Conservation (phyloP, 2,797 vertebrate genomes). For the Scyliorhinus canicula region DNA sequence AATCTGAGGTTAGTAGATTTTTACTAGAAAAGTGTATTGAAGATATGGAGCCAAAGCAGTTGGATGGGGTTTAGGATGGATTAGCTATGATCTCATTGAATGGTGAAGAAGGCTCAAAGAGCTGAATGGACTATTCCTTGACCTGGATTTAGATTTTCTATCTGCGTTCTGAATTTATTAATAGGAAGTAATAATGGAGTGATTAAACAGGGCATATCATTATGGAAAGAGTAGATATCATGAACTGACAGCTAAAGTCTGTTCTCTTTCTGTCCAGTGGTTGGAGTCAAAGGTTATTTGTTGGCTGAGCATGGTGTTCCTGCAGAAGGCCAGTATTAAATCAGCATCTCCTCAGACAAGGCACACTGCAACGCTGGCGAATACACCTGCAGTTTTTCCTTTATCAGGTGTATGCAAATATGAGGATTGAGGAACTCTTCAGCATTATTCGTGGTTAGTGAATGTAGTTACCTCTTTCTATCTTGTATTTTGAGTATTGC, state of each 20-base stretch:
- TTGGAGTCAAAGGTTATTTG: constrained; percentile 79
- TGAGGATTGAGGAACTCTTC: constrained; percentile 95
- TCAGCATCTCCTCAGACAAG: constrained; percentile 50
- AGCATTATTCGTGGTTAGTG: constrained; percentile 83
- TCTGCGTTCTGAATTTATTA: background rate
- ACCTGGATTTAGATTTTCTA: background rate
- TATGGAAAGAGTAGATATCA: background rate
- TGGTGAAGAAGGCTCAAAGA: too few species aligned
- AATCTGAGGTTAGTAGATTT: background rate
- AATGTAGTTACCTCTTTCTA: background rate
- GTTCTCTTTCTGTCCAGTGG: constrained; percentile 65
- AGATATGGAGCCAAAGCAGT: background rate
- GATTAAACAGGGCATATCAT: background rate
- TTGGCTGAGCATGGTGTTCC: constrained; percentile 87
- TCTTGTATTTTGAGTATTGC: background rate
- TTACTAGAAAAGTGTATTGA: background rate
- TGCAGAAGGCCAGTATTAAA: constrained; percentile 51
- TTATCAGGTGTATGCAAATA: constrained; percentile 86
- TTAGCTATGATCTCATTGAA: background rate
- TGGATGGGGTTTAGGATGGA: background rate
- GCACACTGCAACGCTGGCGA: constrained; percentile 79
- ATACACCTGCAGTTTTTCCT: constrained; percentile 93
- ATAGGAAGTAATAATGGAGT: background rate
- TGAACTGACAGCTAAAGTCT: background rate
- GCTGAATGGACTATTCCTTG: background rate